These are phyloP conservation scores for Ivindomyrus marchei DNA, from an alignment of 2,113 vertebrate genomes.

Conservation along the genomic window DNA sequence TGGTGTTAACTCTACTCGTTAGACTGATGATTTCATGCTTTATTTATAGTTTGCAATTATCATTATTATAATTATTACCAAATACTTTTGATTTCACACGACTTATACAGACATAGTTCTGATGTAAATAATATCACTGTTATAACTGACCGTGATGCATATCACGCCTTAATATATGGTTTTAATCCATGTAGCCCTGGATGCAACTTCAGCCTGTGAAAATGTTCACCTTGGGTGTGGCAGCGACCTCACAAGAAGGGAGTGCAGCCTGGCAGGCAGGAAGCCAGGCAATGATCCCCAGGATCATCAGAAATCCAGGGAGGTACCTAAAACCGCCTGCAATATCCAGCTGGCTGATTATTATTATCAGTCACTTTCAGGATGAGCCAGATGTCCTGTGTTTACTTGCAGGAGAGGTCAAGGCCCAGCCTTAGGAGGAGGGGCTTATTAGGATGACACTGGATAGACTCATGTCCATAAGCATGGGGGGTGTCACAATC, in stretches of 20 bases:
- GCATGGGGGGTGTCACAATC: neutral
- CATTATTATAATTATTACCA: neutral
- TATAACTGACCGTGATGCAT: neutral
- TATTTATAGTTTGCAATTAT: neutral
- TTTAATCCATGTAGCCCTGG: neutral
- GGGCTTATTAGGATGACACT: neutral
- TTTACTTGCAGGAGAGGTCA: neutral
- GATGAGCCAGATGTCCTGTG: neutral
- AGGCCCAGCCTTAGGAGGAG: neutral
- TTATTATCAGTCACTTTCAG: neutral
- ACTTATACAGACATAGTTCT: neutral
- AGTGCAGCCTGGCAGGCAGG: neutral
- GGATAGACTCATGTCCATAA: neutral
- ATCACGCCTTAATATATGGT: neutral
- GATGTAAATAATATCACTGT: neutral
- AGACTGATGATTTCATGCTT: neutral
- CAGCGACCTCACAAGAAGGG: neutral
- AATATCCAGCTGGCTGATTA: neutral
- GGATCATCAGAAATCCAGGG: neutral
- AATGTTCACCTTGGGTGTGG: neutral
- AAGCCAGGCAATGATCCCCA: neutral
- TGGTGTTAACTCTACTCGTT: neutral
- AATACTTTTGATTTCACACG: neutral
- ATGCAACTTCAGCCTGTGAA: neutral
- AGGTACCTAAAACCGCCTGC: neutral